phyloP scores from a whole-genome alignment of 2,113 vertebrate genomes.

The Sus scrofa region T2T-Sscrofa CM000812.6:196155001-196155500 shows the following conservation, averaged over 20 bases:
- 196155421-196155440: not conserved
- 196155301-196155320: not conserved
- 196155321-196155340: not conserved
- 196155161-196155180: not conserved
- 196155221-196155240: not conserved
- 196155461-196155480: not conserved
- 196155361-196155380: not conserved
- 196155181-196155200: not conserved
- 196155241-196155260: not conserved
- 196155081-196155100: not conserved
- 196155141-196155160: not conserved
- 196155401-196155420: not conserved
- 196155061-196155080: not conserved
- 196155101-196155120: not conserved
- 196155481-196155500: not conserved
- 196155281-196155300: not conserved
- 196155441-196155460: not conserved
- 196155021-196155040: not conserved
- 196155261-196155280: not conserved
- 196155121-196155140: not conserved
- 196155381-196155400: not conserved
- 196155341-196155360: not conserved
- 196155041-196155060: not conserved
- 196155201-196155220: accelerated
- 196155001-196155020: not conserved